Evolutionary conservation across 2,797 vertebrate species (phyloP).

Genomic region (Gallirallus australis): DNA sequence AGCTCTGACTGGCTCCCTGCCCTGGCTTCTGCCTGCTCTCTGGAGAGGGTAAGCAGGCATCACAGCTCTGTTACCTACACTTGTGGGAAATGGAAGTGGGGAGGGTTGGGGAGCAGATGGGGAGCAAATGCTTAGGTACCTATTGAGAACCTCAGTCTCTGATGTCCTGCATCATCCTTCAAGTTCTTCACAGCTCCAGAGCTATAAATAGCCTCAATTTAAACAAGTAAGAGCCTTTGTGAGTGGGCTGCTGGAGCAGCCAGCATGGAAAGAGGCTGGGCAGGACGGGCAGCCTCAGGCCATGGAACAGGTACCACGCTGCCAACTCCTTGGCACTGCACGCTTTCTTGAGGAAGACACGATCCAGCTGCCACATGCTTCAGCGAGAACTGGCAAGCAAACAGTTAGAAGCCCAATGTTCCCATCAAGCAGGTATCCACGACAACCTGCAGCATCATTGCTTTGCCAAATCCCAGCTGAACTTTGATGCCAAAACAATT

Average conservation of each 20-base stretch:
- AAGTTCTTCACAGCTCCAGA: neutral
- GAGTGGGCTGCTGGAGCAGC: neutral
- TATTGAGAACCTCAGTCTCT: accelerated
- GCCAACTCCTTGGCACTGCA: neutral
- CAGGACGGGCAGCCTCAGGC: neutral
- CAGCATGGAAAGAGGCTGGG: neutral
- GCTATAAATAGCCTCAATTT: neutral
- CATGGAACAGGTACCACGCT: neutral
- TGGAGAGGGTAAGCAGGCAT: neutral
- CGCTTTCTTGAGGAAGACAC: neutral
- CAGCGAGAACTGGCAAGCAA: neutral
- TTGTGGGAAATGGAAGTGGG: neutral
- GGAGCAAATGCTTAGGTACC: neutral
- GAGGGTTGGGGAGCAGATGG: neutral
- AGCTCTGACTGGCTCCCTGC: neutral
- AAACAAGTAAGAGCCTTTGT: neutral
- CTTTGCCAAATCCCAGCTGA: neutral
- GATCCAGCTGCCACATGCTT: accelerated
- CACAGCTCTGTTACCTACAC: neutral
- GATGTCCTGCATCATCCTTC: neutral
- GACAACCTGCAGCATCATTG: neutral
- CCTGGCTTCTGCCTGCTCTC: neutral
- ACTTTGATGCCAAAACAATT: neutral
- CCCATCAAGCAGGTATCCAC: neutral
- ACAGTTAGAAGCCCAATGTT: neutral